Evolutionary conservation across 2,113 vertebrate species (phyloP).

Genomic region (Cyrtonyx montezumae): DNA sequence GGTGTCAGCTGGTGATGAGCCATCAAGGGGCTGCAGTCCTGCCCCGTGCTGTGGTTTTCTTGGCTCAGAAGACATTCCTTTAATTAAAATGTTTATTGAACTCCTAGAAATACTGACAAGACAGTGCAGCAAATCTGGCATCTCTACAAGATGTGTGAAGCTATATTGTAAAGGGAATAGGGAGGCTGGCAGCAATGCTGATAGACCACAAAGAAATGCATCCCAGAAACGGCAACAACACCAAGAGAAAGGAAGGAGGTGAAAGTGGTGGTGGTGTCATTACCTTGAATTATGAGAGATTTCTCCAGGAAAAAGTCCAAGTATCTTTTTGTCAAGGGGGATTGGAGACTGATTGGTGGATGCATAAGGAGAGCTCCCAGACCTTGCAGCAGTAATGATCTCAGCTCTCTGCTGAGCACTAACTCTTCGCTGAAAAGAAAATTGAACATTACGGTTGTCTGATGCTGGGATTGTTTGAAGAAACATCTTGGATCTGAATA

Average conservation of each 20-base stretch:
- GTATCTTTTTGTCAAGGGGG: conserved; percentile 68
- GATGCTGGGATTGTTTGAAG: conserved; percentile 45
- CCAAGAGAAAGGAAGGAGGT: background rate
- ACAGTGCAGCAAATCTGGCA: conserved; percentile 39
- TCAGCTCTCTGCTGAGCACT: conserved; percentile 73
- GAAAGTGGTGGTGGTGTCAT: conserved; percentile 14
- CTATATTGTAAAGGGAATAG: conserved; percentile 1
- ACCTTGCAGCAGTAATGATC: conserved; percentile 58
- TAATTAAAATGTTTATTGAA: conserved; percentile 69
- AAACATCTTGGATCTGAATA: conserved; percentile 38
- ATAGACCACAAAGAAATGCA: conserved; percentile 58
- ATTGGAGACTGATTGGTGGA: conserved; percentile 66
- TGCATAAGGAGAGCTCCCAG: conserved; percentile 43
- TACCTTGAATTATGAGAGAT: conserved; percentile 71
- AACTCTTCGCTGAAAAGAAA: conserved; percentile 69
- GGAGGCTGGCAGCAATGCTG: background rate
- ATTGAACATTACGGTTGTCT: conserved; percentile 56
- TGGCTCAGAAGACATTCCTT: conserved; percentile 25
- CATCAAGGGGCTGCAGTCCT: conserved; percentile 15
- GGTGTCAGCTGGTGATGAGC: background rate
- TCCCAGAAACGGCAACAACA: conserved; percentile 16
- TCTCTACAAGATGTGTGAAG: conserved; percentile 43
- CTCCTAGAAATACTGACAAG: conserved; percentile 56
- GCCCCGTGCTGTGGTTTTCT: background rate
- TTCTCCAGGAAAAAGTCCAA: conserved; percentile 64